These are phyloP conservation scores for Agrilus cyanescens DNA, from an alignment of 2,888 invertebrate genomes.

Conservation along the genomic window DNA sequence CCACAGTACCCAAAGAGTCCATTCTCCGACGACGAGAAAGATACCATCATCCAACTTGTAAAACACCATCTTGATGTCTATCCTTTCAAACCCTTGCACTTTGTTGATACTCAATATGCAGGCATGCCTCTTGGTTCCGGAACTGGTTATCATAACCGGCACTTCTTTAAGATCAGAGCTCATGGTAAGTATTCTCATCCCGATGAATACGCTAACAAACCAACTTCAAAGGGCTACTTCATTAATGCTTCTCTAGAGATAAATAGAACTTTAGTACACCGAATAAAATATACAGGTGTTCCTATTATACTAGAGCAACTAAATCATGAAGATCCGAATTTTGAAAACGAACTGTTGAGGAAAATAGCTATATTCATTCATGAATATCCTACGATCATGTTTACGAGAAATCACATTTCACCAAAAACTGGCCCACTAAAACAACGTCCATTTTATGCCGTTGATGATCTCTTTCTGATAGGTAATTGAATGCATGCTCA, in stretches of 20 bases:
- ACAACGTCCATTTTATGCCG: conserved; percentile 1
- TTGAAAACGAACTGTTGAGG: not conserved
- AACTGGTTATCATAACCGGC: not conserved
- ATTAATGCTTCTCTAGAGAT: not conserved
- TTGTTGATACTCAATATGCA: not conserved
- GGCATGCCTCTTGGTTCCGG: not conserved
- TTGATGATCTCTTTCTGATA: conserved; percentile 1
- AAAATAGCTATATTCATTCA: not conserved
- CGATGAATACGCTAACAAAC: not conserved
- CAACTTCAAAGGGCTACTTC: not conserved
- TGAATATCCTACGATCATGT: conserved; percentile 1
- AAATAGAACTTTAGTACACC: not conserved
- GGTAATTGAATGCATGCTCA: conserved; percentile 1
- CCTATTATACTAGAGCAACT: no score
- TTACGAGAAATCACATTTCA: conserved; percentile 1
- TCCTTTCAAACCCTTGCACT: not conserved
- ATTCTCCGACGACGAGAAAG: not conserved
- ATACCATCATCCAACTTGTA: not conserved
- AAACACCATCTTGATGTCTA: not conserved
- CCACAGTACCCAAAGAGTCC: not conserved
- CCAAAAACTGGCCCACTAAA: not conserved
- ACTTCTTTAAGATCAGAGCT: conserved; percentile 1
- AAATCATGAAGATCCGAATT: no score
- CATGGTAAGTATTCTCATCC: not conserved
- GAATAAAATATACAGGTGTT: not conserved